Percentiles rank a stretch among this genome's conserved stretches.
These are phyloP conservation scores for Cantharis lateralis DNA, from an alignment of 2,888 invertebrate genomes.

Conservation along the genomic window DNA sequence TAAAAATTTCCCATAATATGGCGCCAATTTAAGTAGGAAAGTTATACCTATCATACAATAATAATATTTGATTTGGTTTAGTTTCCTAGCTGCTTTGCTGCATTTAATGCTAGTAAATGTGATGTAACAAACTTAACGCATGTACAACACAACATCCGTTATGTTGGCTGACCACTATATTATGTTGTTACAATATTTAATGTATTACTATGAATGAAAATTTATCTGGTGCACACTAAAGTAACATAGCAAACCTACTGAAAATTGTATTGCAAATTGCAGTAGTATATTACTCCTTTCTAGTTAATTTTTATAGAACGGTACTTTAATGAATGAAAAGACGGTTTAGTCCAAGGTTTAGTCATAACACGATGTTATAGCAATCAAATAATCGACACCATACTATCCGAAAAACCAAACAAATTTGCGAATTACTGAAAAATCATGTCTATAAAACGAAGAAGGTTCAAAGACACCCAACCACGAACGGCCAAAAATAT, in stretches of 20 bases:
- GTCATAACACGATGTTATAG: neutral
- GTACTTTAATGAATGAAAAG: constrained; percentile 8
- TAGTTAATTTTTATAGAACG: constrained; percentile 11
- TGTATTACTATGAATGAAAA: neutral
- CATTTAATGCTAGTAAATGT: constrained; percentile 14
- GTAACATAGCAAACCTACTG: constrained; percentile 18
- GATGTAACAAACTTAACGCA: constrained; percentile 35
- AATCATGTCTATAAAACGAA: neutral
- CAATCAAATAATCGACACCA: neutral
- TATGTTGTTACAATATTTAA: neutral
- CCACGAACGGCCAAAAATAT: neutral
- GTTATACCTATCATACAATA: neutral
- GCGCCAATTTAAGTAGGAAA: neutral
- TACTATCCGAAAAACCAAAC: neutral
- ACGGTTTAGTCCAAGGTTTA: neutral
- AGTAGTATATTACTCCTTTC: constrained; percentile 12
- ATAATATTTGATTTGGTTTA: neutral
- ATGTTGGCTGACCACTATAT: constrained; percentile 28
- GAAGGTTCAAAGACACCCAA: neutral
- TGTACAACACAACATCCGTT: constrained; percentile 33
- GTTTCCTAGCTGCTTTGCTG: neutral
- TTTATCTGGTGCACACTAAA: constrained; percentile 7
- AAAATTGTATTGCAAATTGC: constrained; percentile 12
- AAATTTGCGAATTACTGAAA: neutral
- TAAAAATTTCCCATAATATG: neutral